phyloP scores from a whole-genome alignment of 1,140 invertebrate species.

The Pogonognathellus flavescens region DNA sequence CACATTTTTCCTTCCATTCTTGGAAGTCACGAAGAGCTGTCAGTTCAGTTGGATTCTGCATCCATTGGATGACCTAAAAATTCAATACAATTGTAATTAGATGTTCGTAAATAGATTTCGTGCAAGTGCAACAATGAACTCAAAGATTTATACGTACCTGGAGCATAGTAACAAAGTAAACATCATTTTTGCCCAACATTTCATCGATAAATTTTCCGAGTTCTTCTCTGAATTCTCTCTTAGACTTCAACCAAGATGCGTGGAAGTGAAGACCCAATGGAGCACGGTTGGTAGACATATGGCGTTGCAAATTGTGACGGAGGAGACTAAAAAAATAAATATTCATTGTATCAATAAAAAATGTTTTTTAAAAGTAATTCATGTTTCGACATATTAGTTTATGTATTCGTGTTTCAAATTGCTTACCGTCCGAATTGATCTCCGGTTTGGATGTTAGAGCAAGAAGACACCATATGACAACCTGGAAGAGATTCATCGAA shows the following conservation, averaged over 20 bases:
- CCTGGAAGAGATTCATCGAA: constrained; percentile 90
- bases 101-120: too few species aligned
- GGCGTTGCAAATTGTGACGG: constrained; percentile 93
- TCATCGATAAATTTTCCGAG: constrained; percentile 95
- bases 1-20: constrained; percentile 96
- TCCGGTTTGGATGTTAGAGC: constrained; percentile 89
- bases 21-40: constrained; percentile 89
- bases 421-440: constrained; percentile 84
- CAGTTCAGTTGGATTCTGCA: constrained; percentile 94
- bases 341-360: constrained; percentile 52
- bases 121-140: neutral
- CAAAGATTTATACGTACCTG: constrained; percentile 73
- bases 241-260: constrained; percentile 94
- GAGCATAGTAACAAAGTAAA: constrained; percentile 93
- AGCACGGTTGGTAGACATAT: constrained; percentile 92
- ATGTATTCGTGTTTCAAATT: neutral
- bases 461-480: constrained; percentile 80
- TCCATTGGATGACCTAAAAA: constrained; percentile 92
- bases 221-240: constrained; percentile 92
- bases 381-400: neutral
- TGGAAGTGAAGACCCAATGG: constrained; percentile 96
- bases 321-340: constrained; percentile 73
- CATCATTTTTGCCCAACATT: constrained; percentile 88
- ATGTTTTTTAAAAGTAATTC: neutral
- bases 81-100: neutral